Conservation (phyloP, 2,113 vertebrate species). For the Mormyrus lacerda region DNA sequence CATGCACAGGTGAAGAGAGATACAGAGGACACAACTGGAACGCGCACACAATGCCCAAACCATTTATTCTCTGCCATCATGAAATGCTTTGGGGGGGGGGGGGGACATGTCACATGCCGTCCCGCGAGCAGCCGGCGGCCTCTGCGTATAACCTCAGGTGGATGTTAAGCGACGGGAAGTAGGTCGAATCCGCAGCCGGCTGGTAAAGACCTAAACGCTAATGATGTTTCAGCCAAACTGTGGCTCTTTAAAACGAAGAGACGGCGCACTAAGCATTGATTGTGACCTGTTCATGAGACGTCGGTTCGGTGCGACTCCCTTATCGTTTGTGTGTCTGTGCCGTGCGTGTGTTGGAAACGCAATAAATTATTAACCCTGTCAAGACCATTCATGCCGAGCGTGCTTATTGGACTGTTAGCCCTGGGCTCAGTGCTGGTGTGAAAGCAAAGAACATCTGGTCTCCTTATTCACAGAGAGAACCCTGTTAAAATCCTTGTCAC, state of each 20-base stretch:
- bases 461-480: neutral
- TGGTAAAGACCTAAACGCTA: neutral
- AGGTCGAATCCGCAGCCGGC: neutral
- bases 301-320: neutral
- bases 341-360: neutral
- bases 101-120: neutral
- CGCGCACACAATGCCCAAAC: neutral
- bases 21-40: neutral
- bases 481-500: neutral
- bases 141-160: neutral
- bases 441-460: neutral
- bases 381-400: neutral
- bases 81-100: neutral
- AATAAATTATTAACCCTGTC: slow-evolving; percentile 5
- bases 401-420: neutral
- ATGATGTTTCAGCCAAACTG: neutral
- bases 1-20: neutral
- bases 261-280: neutral
- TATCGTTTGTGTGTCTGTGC: neutral
- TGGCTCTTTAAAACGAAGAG: neutral
- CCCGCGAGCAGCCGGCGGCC: too few species aligned
- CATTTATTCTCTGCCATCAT: neutral
- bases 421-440: neutral
- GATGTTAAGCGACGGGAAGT: neutral
- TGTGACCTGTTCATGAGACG: neutral